These are phyloP conservation scores for Notarius quadriscutis DNA, from an alignment of 2,113 vertebrate species.

Conservation along the genomic window DNA sequence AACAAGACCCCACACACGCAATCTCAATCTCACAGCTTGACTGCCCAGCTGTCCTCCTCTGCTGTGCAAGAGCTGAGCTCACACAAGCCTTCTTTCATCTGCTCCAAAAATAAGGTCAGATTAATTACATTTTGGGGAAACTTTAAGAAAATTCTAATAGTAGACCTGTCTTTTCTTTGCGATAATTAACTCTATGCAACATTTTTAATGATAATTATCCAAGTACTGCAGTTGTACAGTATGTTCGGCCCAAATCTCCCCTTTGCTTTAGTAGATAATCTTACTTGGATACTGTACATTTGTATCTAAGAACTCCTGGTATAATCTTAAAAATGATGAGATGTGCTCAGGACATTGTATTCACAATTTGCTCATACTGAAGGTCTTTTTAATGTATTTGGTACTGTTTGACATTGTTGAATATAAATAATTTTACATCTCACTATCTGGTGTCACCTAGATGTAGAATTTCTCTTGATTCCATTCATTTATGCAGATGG, in stretches of 20 bases:
- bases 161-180: background rate
- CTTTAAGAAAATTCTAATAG: background rate
- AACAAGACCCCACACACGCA: conserved; percentile 15
- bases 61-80: conserved; percentile 7
- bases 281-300: background rate
- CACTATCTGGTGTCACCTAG: background rate
- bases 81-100: conserved; percentile 13
- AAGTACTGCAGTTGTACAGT: background rate
- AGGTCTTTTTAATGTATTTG: background rate
- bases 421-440: background rate
- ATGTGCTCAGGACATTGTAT: background rate
- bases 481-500: conserved; percentile 23
- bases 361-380: background rate
- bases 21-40: conserved; percentile 3
- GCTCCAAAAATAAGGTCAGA: conserved; percentile 47
- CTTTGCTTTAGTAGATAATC: background rate
- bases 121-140: background rate
- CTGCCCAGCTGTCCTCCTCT: conserved; percentile 36
- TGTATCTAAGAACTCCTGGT: background rate
- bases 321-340: background rate
- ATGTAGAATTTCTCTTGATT: background rate
- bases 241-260: background rate
- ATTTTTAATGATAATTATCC: background rate
- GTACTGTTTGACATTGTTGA: background rate
- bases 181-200: background rate